Conservation (phyloP, 2,113 vertebrate genomes). For the Ascaphus truei region DNA sequence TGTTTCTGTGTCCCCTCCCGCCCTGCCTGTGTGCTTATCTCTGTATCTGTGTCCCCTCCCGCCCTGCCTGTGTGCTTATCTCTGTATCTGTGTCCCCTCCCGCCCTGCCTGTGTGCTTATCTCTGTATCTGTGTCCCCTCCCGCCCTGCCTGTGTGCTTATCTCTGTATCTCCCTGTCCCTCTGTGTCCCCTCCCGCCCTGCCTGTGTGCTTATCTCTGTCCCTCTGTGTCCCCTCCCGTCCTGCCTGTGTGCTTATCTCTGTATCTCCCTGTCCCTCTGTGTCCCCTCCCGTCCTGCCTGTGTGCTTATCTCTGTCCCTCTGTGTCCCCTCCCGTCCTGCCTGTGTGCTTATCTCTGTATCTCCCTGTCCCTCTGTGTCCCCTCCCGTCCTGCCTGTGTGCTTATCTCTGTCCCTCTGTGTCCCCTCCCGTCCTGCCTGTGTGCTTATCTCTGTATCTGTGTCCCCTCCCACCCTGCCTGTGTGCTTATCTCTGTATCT, state of each 20-base stretch:
- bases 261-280: not conserved
- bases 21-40: not conserved
- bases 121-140: not conserved
- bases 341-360: not conserved
- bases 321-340: not conserved
- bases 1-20: not conserved
- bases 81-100: not conserved
- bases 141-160: too few relatives aligned
- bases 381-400: not conserved
- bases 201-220: not conserved
- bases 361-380: too few relatives aligned
- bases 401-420: not conserved
- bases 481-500: too few relatives aligned
- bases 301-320: not conserved
- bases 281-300: not conserved
- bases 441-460: not conserved
- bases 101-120: too few relatives aligned
- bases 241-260: not conserved
- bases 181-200: not conserved
- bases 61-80: not conserved
- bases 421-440: not conserved
- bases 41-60: not conserved
- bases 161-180: not conserved
- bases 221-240: not conserved
- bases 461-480: too few relatives aligned